These are phyloP conservation scores for Cotesia vestalis DNA, from an alignment of 1,140 invertebrate species.

Conservation along the genomic window DNA sequence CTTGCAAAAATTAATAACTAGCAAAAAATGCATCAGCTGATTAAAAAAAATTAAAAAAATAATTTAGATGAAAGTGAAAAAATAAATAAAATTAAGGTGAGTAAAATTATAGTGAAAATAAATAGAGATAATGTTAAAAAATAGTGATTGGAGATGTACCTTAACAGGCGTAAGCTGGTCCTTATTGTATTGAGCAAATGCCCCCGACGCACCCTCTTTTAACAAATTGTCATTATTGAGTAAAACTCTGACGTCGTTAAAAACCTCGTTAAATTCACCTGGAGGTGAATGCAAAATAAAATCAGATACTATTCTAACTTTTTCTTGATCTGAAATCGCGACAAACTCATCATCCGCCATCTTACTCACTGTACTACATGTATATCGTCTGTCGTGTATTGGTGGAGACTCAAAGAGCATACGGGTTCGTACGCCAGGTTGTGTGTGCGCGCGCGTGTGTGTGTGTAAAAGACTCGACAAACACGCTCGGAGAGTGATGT, in stretches of 20 bases:
- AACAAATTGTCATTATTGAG: conserved; percentile 95
- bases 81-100: conserved; percentile 7
- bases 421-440: neutral
- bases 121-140: conserved; percentile 7
- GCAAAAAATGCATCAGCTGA: neutral
- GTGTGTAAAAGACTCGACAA: neutral
- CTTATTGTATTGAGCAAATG: conserved; percentile 98
- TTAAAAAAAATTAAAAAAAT: neutral
- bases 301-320: conserved; percentile 95
- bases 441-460: too few species aligned
- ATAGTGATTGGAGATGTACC: conserved; percentile 49
- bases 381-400: conserved; percentile 46
- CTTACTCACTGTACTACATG: conserved; percentile 60
- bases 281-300: conserved; percentile 98
- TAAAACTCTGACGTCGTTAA: conserved; percentile 97
- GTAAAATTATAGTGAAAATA: neutral
- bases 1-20: neutral
- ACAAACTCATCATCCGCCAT: conserved; percentile 75
- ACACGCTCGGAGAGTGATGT: conserved; percentile 43
- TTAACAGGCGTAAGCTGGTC: conserved; percentile 97
- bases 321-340: conserved; percentile 86
- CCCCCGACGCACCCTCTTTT: conserved; percentile 93
- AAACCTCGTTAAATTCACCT: conserved; percentile 99
- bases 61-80: neutral
- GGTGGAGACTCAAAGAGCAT: neutral